A percentile compares a stretch with the other conserved stretches of the same genome.
Conservation (phyloP, 2,113 vertebrate species). For the Trichomycterus rosablanca region DNA sequence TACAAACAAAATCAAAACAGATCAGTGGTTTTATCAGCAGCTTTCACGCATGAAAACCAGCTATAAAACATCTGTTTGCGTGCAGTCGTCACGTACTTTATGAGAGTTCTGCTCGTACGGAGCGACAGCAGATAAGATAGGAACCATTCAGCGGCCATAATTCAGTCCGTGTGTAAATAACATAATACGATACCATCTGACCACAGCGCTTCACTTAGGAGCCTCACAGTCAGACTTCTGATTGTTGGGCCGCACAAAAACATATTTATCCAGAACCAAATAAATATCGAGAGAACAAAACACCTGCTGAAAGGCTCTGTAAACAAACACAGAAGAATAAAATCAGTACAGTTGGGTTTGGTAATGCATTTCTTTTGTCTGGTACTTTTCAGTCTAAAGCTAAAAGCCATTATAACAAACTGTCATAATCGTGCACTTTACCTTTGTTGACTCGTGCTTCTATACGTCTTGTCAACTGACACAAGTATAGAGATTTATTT, state of each 20-base stretch:
- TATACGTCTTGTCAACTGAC: too few species aligned
- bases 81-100: constrained; percentile 47
- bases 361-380: constrained; percentile 29
- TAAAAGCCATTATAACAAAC: too few species aligned
- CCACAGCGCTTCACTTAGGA: neutral
- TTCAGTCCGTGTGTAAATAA: constrained; percentile 30
- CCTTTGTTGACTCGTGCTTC: too few species aligned
- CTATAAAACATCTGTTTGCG: constrained; percentile 43
- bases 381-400: constrained; percentile 7
- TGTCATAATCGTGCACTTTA: too few species aligned
- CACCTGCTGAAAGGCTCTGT: neutral
- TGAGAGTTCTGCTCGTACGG: constrained; percentile 33
- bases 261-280: constrained; percentile 10
- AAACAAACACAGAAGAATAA: constrained; percentile 17
- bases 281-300: neutral
- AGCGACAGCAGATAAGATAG: constrained; percentile 52
- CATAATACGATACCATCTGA: constrained; percentile 23
- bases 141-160: constrained; percentile 43
- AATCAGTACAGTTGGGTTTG: neutral
- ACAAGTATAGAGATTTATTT: too few species aligned
- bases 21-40: constrained; percentile 62
- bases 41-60: constrained; percentile 45
- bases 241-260: constrained; percentile 14
- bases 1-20: too few species aligned
- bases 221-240: neutral